phyloP scores from a whole-genome alignment of 2,888 invertebrate genomes.

The Cephus nigrinus region DNA sequence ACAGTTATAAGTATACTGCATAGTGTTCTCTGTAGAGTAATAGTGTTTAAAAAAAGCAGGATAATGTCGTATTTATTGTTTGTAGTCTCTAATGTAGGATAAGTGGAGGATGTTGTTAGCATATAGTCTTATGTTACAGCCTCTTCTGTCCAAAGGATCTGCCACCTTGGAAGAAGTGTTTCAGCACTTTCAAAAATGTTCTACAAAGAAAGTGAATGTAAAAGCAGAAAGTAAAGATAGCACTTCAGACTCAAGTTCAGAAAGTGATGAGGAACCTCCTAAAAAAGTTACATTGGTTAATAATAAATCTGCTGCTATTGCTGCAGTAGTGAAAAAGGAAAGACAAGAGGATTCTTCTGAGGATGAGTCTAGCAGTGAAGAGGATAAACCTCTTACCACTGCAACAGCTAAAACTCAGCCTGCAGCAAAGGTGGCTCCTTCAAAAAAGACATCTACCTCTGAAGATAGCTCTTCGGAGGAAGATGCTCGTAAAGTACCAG shows the following conservation, averaged over 20 bases:
- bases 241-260: constrained; percentile 61
- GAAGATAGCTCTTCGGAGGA: constrained; percentile 56
- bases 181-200: constrained; percentile 69
- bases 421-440: constrained; percentile 34
- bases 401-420: constrained; percentile 48
- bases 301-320: constrained; percentile 39
- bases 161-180: constrained; percentile 75
- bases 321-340: constrained; percentile 24
- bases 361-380: constrained; percentile 51
- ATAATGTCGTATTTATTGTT: no score
- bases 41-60: no score
- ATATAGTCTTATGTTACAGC: constrained; percentile 68
- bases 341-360: constrained; percentile 45
- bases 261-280: constrained; percentile 50
- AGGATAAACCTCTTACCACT: constrained; percentile 40
- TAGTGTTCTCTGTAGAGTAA: no score
- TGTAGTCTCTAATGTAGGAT: no score
- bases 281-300: constrained; percentile 47
- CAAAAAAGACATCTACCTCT: constrained; percentile 57
- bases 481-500: constrained; percentile 24
- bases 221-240: constrained; percentile 51
- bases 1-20: no score
- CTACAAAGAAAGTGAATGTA: constrained; percentile 66
- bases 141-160: constrained; percentile 72
- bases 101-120: background rate